phyloP scores from a whole-genome alignment of 2,797 vertebrate genomes.

The Epinephelus coioides region DNA sequence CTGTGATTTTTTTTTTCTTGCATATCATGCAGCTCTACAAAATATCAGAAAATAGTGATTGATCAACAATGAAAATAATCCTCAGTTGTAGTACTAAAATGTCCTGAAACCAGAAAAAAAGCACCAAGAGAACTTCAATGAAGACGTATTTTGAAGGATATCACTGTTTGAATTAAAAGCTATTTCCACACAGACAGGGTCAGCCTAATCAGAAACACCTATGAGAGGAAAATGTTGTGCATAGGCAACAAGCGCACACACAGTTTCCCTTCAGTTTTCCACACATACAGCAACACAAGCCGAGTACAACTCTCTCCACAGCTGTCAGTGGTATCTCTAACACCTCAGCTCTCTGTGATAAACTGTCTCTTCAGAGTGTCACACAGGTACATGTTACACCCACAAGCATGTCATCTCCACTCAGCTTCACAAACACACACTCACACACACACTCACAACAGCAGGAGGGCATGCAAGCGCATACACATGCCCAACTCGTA shows the following conservation, averaged over 20 bases:
- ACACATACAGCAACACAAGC: constrained; percentile 11
- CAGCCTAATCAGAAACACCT: neutral
- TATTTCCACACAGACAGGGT: neutral
- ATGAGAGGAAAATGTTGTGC: neutral
- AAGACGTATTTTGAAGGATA: neutral
- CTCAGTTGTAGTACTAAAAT: neutral
- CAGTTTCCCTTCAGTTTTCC: neutral
- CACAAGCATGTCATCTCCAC: constrained; percentile 41
- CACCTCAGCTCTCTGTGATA: constrained; percentile 58
- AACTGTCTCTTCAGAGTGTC: constrained; percentile 61
- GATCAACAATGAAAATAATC: neutral
- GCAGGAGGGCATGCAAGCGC: neutral
- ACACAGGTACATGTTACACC: constrained; percentile 48
- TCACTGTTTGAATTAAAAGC: neutral
- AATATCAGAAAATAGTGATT: too few species aligned
- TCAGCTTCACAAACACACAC: constrained; percentile 46
- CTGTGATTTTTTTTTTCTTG: too few species aligned
- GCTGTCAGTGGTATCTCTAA: constrained; percentile 51
- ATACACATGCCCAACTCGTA: neutral
- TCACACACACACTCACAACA: neutral
- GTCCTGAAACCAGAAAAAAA: neutral
- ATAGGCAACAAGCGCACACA: neutral
- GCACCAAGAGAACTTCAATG: neutral
- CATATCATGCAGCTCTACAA: too few species aligned
- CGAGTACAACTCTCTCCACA: constrained; percentile 22